These are phyloP conservation scores for Eulemur rubriventer DNA, from an alignment of 2,797 vertebrate genomes.

Conservation along the genomic window DNA sequence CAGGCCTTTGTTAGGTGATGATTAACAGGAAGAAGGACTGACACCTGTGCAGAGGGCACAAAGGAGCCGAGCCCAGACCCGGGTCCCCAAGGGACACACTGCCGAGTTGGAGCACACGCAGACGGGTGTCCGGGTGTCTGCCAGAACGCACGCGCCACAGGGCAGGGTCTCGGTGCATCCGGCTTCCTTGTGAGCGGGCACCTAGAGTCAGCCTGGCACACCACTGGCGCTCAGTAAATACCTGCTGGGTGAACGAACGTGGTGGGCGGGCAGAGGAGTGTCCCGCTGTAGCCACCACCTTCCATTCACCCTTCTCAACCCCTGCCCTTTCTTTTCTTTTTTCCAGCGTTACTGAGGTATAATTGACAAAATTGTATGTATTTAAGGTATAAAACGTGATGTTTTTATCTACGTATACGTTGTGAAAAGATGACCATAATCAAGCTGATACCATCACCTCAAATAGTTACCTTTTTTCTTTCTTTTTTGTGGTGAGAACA, in stretches of 20 bases:
- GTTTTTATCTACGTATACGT: background rate
- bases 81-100: accelerated
- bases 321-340: background rate
- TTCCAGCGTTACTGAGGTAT: background rate
- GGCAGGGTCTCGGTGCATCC: too few relatives aligned
- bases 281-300: accelerated
- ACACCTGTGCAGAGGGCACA: background rate
- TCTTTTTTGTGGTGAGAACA: background rate
- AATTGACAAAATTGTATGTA: background rate
- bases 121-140: background rate
- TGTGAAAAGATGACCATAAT: background rate
- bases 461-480: background rate
- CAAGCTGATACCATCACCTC: background rate
- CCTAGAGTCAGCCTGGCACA: background rate
- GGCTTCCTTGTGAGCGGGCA: background rate
- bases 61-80: background rate
- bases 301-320: background rate
- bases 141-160: background rate
- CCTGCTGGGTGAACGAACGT: background rate
- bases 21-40: background rate
- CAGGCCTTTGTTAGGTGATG: background rate
- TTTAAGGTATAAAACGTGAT: background rate
- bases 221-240: too few relatives aligned
- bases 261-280: background rate
- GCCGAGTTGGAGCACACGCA: accelerated